These are phyloP conservation scores for Tapirus indicus DNA, from an alignment of 2,797 vertebrate genomes.

Conservation along the genomic window DNA sequence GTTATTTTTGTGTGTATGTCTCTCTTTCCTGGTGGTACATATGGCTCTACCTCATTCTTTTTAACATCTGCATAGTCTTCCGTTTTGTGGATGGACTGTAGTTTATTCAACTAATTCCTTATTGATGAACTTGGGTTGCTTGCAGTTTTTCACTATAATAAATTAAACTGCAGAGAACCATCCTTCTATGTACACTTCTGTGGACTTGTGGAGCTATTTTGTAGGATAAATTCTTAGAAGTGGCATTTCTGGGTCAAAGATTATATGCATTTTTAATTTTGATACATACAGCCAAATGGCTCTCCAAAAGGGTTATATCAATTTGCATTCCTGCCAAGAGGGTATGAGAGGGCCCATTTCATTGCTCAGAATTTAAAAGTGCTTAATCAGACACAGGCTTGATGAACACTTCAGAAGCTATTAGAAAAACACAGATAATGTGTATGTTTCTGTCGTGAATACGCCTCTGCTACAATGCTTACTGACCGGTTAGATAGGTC, in stretches of 20 bases:
- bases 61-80: not conserved
- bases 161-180: slow-evolving; percentile 9
- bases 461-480: not conserved
- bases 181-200: not conserved
- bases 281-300: slow-evolving; percentile 66
- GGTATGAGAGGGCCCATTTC: slow-evolving; percentile 75
- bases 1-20: not conserved
- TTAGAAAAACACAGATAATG: slow-evolving; percentile 77
- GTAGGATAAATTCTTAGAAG: slow-evolving; percentile 57
- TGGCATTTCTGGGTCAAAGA: slow-evolving; percentile 77
- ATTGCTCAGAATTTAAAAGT: slow-evolving; percentile 81
- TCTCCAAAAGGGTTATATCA: slow-evolving; percentile 74
- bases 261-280: slow-evolving; percentile 80
- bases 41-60: not conserved
- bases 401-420: slow-evolving; percentile 82
- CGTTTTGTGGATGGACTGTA: not conserved
- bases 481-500: not conserved
- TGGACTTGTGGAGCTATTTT: not conserved
- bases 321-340: slow-evolving; percentile 79
- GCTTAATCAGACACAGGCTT: slow-evolving; percentile 81
- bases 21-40: not conserved
- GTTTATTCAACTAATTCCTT: not conserved
- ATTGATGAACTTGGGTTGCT: not conserved
- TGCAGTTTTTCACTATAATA: not conserved
- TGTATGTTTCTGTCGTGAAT: slow-evolving; percentile 62